phyloP scores from a whole-genome alignment of 2,797 vertebrate genomes.

The Enteromius unitaeniatus region DNA sequence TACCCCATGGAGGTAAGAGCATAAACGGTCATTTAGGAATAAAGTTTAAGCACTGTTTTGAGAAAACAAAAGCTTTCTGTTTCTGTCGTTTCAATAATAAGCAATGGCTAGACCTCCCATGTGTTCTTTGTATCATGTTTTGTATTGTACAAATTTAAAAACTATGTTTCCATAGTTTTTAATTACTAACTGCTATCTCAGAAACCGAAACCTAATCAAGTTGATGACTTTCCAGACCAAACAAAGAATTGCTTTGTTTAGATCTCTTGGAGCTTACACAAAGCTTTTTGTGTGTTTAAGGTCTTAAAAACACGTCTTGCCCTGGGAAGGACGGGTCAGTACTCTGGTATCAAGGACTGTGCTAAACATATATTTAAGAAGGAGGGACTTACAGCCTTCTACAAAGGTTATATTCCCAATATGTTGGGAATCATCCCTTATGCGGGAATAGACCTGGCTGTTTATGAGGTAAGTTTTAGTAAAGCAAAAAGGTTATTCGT shows the following conservation, averaged over 20 bases:
- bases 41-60: not conserved
- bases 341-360: constrained; percentile 86
- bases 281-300: constrained; percentile 68
- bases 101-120: not conserved
- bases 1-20: constrained; percentile 95
- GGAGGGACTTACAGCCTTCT: constrained; percentile 90
- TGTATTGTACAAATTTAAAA: not conserved
- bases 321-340: constrained; percentile 91
- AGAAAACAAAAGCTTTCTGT: not conserved
- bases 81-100: constrained; percentile 10
- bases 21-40: not conserved
- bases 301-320: constrained; percentile 95
- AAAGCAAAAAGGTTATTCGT: not conserved
- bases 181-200: not conserved
- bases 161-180: not conserved
- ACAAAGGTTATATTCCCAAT: constrained; percentile 96
- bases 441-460: constrained; percentile 93
- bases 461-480: constrained; percentile 88
- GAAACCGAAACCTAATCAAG: constrained; percentile 18
- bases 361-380: constrained; percentile 86
- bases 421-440: constrained; percentile 98
- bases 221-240: not conserved
- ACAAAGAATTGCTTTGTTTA: not conserved
- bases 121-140: not conserved
- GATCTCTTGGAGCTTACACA: constrained; percentile 23